These are phyloP conservation scores for Cacatua alba DNA, from an alignment of 2,113 vertebrate genomes.

Conservation along the genomic window DNA sequence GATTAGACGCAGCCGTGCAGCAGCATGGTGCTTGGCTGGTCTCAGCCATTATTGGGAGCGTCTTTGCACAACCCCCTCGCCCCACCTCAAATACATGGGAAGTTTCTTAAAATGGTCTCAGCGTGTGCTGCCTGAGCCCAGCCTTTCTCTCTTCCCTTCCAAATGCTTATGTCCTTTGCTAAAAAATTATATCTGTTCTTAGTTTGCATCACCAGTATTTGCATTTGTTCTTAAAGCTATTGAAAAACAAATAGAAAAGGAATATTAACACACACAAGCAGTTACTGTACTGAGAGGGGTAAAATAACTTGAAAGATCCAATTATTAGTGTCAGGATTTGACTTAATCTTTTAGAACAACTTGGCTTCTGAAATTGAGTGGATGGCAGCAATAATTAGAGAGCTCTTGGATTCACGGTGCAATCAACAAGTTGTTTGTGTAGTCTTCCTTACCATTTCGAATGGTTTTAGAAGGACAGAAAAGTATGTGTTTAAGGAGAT, in stretches of 20 bases:
- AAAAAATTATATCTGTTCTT: not conserved
- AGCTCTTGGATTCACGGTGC: constrained; percentile 46
- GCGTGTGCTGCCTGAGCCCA: not conserved
- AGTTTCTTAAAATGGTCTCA: not conserved
- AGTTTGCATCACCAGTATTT: not conserved
- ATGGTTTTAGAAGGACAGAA: constrained; percentile 7
- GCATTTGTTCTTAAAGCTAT: not conserved
- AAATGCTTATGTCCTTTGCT: not conserved
- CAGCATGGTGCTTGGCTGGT: not conserved
- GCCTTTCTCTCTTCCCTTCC: not conserved
- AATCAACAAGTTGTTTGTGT: constrained; percentile 59
- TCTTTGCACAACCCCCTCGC: not conserved
- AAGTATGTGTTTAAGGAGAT: constrained; percentile 37
- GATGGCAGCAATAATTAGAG: constrained; percentile 54
- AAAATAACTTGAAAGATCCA: constrained; percentile 29
- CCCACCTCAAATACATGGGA: rapidly evolving
- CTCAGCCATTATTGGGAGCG: not conserved
- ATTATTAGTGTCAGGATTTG: constrained; percentile 48
- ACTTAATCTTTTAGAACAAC: constrained; percentile 17
- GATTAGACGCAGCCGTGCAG: not conserved
- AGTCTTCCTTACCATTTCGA: constrained; percentile 36
- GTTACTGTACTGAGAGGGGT: not conserved
- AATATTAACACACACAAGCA: not conserved
- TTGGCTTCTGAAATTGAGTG: constrained; percentile 40
- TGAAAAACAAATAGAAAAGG: not conserved